Conservation (phyloP, 2,797 vertebrate species). For the Parauchenoglanis punctatus region DNA sequence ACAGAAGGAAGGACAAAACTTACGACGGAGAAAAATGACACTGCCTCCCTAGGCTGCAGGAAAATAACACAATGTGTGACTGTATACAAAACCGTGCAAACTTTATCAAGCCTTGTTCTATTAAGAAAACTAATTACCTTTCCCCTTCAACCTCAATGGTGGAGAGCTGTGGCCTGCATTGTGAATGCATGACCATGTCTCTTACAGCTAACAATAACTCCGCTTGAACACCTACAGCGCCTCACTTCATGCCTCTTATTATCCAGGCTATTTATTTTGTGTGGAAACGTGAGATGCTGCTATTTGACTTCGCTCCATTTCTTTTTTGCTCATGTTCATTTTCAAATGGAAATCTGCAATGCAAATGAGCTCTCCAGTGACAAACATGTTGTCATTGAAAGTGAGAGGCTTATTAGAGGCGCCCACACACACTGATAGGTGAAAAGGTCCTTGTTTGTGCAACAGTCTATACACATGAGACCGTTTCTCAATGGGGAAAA, state of each 20-base stretch:
- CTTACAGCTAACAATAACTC: neutral
- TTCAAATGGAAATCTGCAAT: slow-evolving; percentile 36
- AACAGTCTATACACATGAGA: slow-evolving; percentile 30
- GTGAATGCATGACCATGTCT: neutral
- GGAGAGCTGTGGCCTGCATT: neutral
- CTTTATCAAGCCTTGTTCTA: slow-evolving; percentile 4
- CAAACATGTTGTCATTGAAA: slow-evolving; percentile 43
- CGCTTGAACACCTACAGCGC: neutral
- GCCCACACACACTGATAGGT: slow-evolving; percentile 27
- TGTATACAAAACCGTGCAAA: neutral
- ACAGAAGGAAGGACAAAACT: slow-evolving; percentile 39
- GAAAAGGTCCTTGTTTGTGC: slow-evolving; percentile 40
- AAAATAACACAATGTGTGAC: slow-evolving; percentile 19
- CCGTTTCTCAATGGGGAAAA: slow-evolving; percentile 37
- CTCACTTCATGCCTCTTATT: neutral
- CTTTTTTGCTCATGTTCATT: slow-evolving; percentile 34
- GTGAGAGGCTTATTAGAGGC: slow-evolving; percentile 40
- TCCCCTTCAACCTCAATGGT: neutral
- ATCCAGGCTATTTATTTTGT: slow-evolving; percentile 15
- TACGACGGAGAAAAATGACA: slow-evolving; percentile 33
- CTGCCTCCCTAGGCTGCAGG: slow-evolving; percentile 25
- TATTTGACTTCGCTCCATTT: slow-evolving; percentile 10
- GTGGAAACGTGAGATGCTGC: neutral
- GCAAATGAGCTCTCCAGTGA: slow-evolving; percentile 44
- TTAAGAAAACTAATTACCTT: neutral